phyloP scores from a whole-genome alignment of 1,140 invertebrate species.

The Dolichoris vasculosae region DNA sequence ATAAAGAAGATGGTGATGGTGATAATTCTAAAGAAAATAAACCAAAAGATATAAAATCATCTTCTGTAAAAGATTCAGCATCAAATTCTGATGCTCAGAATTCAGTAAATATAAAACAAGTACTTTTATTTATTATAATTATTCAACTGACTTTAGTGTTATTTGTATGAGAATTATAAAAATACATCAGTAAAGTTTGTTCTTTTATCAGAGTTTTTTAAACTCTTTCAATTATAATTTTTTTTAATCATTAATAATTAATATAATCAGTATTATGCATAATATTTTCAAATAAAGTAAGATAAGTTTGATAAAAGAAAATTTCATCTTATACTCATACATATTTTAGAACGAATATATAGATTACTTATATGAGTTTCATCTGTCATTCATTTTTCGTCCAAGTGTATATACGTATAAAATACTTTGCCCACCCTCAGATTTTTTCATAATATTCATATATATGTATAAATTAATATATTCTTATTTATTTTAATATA shows the following conservation, averaged over 20 bases:
- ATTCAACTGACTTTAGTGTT: conserved; percentile 26
- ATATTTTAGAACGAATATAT: too few relatives aligned
- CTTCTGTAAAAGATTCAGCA: not conserved
- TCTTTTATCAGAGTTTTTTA: conserved; percentile 12
- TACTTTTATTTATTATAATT: conserved; percentile 32
- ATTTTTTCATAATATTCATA: too few relatives aligned
- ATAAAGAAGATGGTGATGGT: conserved; percentile 33
- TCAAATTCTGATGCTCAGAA: not conserved
- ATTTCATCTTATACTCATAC: too few relatives aligned
- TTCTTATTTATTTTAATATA: too few relatives aligned
- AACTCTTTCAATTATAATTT: conserved; percentile 22
- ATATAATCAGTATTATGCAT: not conserved
- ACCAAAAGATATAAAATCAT: conserved; percentile 49
- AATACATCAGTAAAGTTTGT: conserved; percentile 26
- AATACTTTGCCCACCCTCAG: too few relatives aligned
- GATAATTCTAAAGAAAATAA: conserved; percentile 55
- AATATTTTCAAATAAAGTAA: not conserved
- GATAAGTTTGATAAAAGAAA: not conserved
- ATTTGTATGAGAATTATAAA: conserved; percentile 25
- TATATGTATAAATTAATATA: too few relatives aligned
- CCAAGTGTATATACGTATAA: too few relatives aligned
- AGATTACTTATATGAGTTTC: too few relatives aligned
- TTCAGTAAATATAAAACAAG: conserved; percentile 10
- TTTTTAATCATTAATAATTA: not conserved
- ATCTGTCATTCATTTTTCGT: too few relatives aligned